Evolutionary conservation across 2,113 vertebrate species (phyloP), one percentile per base, ranked within the genome.

Genomic region (Aptenodytes patagonicus): DNA sequence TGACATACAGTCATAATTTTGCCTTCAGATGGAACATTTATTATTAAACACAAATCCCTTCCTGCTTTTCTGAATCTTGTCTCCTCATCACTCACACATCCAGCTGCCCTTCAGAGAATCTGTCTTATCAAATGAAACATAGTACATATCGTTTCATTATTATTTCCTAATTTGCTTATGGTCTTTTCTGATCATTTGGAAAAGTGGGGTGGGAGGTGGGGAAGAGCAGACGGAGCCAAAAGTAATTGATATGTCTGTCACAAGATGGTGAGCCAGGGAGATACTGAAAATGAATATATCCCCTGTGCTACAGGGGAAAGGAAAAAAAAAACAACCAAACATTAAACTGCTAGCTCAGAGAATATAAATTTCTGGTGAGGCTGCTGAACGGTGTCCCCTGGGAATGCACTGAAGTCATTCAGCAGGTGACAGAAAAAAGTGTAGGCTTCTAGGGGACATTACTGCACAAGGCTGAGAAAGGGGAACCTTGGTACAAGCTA

Each of bases 21-120:
- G 44, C 60, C 77, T 96, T 96, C 78, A 89, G 76, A 87, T 61
- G 47, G 62, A 94, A 83, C 65, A 89, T 87, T 84, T 94, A 87
- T 95, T 95, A 95, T 94, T 94, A 94, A 91, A 93, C 54, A 82
- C 58, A 91, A 93, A 94, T 95, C 89, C 54, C 54, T 87, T 85
- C 87, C 61, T 73, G 62, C 38, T 83, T 92, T 90, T 91, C 62
- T 90, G 78, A 94, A 82, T 72, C 60, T 95, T 92, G 28, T 91
- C 75, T 96, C 64, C 83, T 93, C 89, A 93, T 95, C 76, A 87
- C 31, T 97, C 84, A 73, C 36, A 40, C 42, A 90, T 76, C 38
- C 65, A 84, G 71, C 79, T 93, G 76, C 87, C 65, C 94, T 95
- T 96, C 90, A 89, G 93, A 97, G 89, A 95, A 68, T 95, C 65